Percentiles rank a stretch among this genome's conserved stretches.
Conservation (phyloP, 1,140 invertebrate species). For the Ostrea denselamellosa region DNA sequence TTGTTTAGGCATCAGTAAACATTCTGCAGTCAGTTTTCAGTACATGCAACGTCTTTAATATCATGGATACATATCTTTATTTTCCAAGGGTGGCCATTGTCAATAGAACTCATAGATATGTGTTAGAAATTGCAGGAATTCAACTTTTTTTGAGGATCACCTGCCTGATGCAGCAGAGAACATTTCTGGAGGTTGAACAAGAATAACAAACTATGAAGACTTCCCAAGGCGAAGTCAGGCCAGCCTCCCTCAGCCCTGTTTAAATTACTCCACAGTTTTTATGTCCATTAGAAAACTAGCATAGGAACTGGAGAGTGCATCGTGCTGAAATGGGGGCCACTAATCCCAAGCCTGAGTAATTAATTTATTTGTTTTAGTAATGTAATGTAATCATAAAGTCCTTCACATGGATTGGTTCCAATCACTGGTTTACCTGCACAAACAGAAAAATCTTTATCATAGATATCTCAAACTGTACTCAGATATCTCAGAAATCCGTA, state of each 20-base stretch:
- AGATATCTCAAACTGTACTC: not conserved
- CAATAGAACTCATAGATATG: not conserved
- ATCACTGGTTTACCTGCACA: not conserved
- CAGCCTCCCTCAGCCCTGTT: not conserved
- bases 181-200: not conserved
- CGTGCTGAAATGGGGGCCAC: not conserved
- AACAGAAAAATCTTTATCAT: no score
- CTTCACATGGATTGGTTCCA: not conserved
- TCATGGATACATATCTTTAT: not conserved
- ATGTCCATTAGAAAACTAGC: not conserved
- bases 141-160: not conserved
- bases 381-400: constrained; percentile 14
- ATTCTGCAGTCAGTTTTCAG: not conserved
- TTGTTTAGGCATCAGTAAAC: not conserved
- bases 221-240: not conserved
- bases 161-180: not conserved
- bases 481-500: not conserved
- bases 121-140: constrained; percentile 9
- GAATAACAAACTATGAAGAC: not conserved
- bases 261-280: not conserved
- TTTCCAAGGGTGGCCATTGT: not conserved
- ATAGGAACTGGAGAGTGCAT: not conserved
- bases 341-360: not conserved
- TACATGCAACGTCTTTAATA: not conserved
- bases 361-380: not conserved